phyloP scores from a whole-genome alignment of 1,140 invertebrate species.

The Vanessa atalanta region DNA sequence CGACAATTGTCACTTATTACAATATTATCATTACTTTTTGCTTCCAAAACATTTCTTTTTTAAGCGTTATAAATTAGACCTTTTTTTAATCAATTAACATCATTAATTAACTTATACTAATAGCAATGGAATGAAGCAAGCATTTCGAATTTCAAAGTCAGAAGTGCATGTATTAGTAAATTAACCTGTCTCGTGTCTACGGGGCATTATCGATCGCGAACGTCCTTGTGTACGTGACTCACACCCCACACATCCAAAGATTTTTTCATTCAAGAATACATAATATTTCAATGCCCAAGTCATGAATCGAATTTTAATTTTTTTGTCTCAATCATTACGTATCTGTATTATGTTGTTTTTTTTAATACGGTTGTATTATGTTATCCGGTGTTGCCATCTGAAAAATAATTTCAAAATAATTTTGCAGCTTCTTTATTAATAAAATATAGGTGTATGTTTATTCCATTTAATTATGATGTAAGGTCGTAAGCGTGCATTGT shows the following conservation, averaged over 20 bases:
- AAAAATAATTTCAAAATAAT: conserved; percentile 1
- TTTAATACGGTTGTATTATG: too few species aligned
- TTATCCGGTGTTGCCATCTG: not conserved
- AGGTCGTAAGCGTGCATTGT: too few species aligned
- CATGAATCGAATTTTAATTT: conserved; percentile 14
- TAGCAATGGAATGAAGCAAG: too few species aligned
- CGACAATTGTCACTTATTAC: too few species aligned
- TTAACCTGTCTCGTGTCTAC: not conserved
- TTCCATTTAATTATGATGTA: too few species aligned
- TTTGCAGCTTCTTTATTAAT: not conserved
- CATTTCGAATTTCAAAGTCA: not conserved
- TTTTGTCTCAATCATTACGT: conserved; percentile 2
- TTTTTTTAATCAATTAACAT: too few species aligned
- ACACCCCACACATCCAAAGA: conserved; percentile 12
- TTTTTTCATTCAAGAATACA: conserved; percentile 28
- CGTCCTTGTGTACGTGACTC: conserved; percentile 34
- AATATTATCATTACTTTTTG: too few species aligned
- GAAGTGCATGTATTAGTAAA: not conserved
- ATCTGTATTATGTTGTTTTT: not conserved
- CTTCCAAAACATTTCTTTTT: too few species aligned
- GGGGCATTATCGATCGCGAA: not conserved
- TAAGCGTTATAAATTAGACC: too few species aligned
- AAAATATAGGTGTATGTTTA: too few species aligned
- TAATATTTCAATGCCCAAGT: not conserved
- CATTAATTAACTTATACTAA: too few species aligned